These are phyloP conservation scores for Gymnocheta viridis DNA, from an alignment of 2,888 invertebrate species.

Conservation along the genomic window DNA sequence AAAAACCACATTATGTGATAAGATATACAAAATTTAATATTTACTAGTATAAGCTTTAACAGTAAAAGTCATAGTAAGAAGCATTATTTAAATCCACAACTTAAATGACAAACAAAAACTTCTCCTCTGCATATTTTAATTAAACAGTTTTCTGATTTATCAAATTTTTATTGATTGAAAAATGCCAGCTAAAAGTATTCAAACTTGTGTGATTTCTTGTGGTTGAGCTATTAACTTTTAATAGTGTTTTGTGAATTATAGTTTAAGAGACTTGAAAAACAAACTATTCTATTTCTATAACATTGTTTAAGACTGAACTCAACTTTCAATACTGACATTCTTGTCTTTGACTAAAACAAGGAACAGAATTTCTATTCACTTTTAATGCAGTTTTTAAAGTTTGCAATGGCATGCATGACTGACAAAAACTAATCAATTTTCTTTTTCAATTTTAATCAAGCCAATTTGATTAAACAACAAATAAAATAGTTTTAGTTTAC, in stretches of 20 bases:
- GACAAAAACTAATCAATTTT: neutral
- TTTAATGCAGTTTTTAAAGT: too few species aligned
- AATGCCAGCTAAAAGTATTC: neutral
- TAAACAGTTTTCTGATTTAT: neutral
- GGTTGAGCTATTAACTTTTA: neutral
- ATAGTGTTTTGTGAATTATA: neutral
- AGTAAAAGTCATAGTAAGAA: neutral
- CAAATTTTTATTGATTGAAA: too few species aligned
- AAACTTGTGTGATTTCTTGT: neutral
- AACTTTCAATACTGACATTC: too few species aligned
- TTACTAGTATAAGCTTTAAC: too few species aligned
- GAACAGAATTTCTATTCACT: too few species aligned
- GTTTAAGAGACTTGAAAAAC: neutral
- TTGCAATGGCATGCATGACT: neutral
- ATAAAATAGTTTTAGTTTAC: neutral
- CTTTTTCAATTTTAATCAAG: neutral
- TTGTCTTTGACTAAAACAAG: too few species aligned
- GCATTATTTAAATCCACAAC: neutral
- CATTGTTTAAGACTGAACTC: neutral
- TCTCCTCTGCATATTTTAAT: too few species aligned
- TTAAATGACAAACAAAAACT: too few species aligned
- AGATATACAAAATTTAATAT: too few species aligned
- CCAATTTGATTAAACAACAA: neutral
- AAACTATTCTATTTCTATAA: neutral
- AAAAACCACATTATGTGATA: neutral